A percentile compares a stretch with the other conserved stretches of the same genome.
Evolutionary conservation across 2,113 vertebrate species (phyloP).

Genomic region (Sinocyclocheilus rhinocerous): DNA sequence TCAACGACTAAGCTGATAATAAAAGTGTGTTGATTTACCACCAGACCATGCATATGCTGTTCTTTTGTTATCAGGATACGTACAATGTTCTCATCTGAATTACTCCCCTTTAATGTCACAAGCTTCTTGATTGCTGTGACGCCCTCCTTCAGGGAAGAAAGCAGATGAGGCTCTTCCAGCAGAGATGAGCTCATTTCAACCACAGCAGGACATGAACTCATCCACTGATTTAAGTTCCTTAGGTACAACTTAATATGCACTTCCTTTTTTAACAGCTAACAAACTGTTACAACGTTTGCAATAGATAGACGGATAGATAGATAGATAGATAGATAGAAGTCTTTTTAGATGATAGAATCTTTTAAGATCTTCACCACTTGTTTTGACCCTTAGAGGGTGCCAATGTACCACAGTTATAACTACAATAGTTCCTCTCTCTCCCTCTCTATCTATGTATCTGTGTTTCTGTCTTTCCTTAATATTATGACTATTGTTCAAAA

Average conservation of each 20-base stretch:
- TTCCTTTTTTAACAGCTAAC: background rate
- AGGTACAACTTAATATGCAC: background rate
- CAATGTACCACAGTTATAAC: too few relatives aligned
- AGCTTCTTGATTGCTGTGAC: background rate
- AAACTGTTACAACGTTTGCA: too few relatives aligned
- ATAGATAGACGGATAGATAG: background rate
- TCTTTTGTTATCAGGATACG: background rate
- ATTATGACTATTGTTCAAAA: background rate
- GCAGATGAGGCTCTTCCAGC: background rate
- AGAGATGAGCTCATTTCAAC: background rate
- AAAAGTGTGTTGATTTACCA: constrained; percentile 54
- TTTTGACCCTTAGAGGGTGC: too few relatives aligned
- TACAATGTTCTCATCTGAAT: background rate
- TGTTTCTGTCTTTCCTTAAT: background rate
- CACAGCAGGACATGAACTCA: background rate
- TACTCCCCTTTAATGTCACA: background rate
- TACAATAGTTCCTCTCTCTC: background rate
- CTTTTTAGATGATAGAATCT: too few relatives aligned
- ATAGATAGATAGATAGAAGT: background rate
- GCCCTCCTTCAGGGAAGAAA: background rate
- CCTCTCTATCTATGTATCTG: too few relatives aligned
- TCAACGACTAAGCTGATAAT: constrained; percentile 50
- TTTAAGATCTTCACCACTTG: too few relatives aligned
- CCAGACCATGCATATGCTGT: background rate
- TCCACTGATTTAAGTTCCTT: constrained; percentile 16